Base-by-base conservation (phyloP, 1,140 invertebrate genomes). In the Ladona fulva region DNA sequence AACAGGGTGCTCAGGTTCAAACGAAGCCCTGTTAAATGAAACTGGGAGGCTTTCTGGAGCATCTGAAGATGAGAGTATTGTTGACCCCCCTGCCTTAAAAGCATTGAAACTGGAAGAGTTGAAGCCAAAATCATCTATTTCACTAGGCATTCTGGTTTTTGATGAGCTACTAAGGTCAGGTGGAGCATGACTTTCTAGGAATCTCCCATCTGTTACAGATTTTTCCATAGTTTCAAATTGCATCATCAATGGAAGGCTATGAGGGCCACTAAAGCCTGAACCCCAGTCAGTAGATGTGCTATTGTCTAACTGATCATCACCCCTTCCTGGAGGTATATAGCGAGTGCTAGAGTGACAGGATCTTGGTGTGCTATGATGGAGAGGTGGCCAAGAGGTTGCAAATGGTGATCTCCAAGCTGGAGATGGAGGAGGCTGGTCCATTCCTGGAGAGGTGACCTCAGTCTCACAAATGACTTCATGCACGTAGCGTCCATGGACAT, bases 401-500 rank as follows among this genome's bases (percentile, higher is more conserved):
- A 66, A 66, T 6, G 52, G n/a, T 19, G 52, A 19, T 12, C 52
- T 66, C 52, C 52, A 66, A 66, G 16, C 52, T 66, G 52, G 52
- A 66, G 52, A 66, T 12, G 52, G 52, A 6, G 52, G 52, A 22
- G 52, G 14, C 3, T 6, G 52, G n/a, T 66, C n/a, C n/a, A 22
- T 22, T 22, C n/a, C 16, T 19, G 52, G n/a, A 22, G 52, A 5
- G n/a, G n/a, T 19, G 1, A 19, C 52, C n/a, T 66, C 52, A 6
- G 52, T 66, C 12, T 66, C 52, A 22, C 52, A 66, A 19, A 66
- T 66, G 52, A 66, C 12, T 77, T 87, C 87, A 78, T 87, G 86
- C 25, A 86, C 84, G 79, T 87, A 88, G 77, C 84, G 84, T 44
- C 87, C 87, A 81, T 86, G 87, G 59, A 84, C 86, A 80, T 88